Conservation (phyloP, 1,140 invertebrate species). For the Megalopta genalis region DNA sequence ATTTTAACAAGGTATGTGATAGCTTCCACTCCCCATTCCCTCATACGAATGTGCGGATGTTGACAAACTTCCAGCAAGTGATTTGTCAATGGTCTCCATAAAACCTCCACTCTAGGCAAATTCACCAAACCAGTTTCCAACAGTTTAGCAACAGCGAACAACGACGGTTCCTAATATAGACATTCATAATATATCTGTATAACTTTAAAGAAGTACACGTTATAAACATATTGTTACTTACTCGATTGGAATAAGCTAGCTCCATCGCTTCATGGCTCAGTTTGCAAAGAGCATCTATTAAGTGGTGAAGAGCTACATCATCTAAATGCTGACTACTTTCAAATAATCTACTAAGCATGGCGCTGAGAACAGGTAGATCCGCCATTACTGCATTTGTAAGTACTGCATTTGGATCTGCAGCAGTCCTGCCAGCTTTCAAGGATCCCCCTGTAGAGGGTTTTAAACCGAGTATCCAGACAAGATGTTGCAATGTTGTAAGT, state of each 20-base stretch:
- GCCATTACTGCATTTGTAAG: slow-evolving; percentile 97
- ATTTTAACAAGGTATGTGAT: slow-evolving; percentile 96
- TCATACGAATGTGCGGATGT: slow-evolving; percentile 96
- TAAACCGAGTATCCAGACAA: slow-evolving; percentile 98
- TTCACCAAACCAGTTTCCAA: slow-evolving; percentile 98
- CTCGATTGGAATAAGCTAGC: slow-evolving; percentile 95
- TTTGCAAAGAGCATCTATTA: slow-evolving; percentile 98
- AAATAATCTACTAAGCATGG: slow-evolving; percentile 95
- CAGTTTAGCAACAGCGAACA: slow-evolving; percentile 98
- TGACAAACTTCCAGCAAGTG: slow-evolving; percentile 97
- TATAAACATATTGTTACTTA: slow-evolving; percentile 74
- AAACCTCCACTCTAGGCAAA: slow-evolving; percentile 93
- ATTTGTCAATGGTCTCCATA: slow-evolving; percentile 98
- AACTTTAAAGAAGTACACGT: background rate
- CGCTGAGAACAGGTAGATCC: slow-evolving; percentile 94
- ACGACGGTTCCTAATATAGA: slow-evolving; percentile 90
- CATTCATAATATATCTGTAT: background rate
- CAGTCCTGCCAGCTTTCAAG: slow-evolving; percentile 88
- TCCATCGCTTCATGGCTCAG: slow-evolving; percentile 98
- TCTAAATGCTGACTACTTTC: slow-evolving; percentile 96
- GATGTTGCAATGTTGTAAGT: slow-evolving; percentile 96
- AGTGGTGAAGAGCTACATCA: slow-evolving; percentile 96
- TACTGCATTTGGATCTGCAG: slow-evolving; percentile 92
- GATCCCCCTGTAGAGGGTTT: slow-evolving; percentile 96
- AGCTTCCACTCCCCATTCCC: slow-evolving; percentile 98